A percentile compares a stretch with the other conserved stretches of the same genome.
Evolutionary conservation across 2,113 vertebrate species (phyloP).

Genomic region (Pseudois nayaur): DNA sequence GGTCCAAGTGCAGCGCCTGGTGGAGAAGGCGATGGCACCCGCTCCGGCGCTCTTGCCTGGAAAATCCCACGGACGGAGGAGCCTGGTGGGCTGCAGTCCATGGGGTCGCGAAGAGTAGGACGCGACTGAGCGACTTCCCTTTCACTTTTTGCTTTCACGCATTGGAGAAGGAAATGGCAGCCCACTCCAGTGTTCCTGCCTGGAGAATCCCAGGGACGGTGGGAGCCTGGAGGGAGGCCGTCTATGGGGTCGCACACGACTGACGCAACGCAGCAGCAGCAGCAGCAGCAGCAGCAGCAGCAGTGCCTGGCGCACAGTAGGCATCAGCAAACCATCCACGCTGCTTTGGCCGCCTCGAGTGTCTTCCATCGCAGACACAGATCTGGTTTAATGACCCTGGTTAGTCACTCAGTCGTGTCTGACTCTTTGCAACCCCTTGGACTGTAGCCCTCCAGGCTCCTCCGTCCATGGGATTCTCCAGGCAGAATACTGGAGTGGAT

Average conservation of each 20-base stretch:
- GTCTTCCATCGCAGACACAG: accelerated
- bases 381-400: not conserved
- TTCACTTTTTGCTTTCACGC: no score
- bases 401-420: not conserved
- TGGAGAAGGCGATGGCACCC: no score
- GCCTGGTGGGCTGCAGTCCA: no score
- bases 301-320: accelerated
- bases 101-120: no score
- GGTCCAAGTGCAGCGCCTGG: not conserved
- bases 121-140: no score
- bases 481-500: not conserved
- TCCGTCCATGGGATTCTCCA: not conserved
- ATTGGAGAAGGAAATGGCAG: no score
- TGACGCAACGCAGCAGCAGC: accelerated
- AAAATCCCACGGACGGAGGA: accelerated
- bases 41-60: no score
- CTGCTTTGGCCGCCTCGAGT: accelerated
- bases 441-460: not conserved
- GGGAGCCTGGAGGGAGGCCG: accelerated
- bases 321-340: accelerated
- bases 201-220: no score
- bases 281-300: no score
- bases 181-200: no score
- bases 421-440: not conserved
- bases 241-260: no score